phyloP scores from a whole-genome alignment of 1,140 invertebrate genomes.

The Drosophila nikananu region DNA sequence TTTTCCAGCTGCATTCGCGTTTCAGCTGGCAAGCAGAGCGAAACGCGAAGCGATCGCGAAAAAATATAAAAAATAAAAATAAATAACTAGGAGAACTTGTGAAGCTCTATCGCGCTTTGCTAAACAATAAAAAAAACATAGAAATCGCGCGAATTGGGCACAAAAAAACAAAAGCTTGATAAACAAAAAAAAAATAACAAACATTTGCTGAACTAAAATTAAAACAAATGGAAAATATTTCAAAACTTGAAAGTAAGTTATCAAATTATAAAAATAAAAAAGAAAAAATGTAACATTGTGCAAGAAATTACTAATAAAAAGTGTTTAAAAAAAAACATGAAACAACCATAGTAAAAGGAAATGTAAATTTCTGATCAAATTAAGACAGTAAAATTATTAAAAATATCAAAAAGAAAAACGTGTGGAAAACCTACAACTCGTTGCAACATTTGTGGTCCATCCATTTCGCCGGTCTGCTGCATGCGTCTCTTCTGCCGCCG shows the following conservation, averaged over 20 bases:
- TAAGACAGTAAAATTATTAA: neutral
- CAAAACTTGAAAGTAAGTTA: neutral
- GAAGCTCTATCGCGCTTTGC: constrained; percentile 22
- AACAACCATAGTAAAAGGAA: no score
- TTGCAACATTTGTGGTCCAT: neutral
- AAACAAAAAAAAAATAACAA: neutral
- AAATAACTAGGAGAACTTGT: constrained; percentile 9
- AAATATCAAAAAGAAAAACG: neutral
- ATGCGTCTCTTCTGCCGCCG: constrained; percentile 22
- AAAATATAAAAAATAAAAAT: constrained; percentile 6
- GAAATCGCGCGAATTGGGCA: constrained; percentile 26
- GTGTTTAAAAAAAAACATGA: no score
- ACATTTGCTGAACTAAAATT: constrained; percentile 15
- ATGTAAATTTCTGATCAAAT: no score
- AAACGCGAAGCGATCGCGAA: constrained; percentile 31
- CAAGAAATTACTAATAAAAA: neutral
- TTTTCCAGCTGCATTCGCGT: constrained; percentile 66
- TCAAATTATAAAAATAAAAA: neutral
- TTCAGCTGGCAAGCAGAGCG: constrained; percentile 57
- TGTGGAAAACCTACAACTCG: neutral
- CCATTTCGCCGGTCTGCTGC: constrained; percentile 10
- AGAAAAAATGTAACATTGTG: no score
- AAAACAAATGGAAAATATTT: neutral
- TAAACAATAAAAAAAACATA: constrained; percentile 5
- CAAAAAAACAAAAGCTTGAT: neutral